Percentiles rank a stretch among this genome's conserved stretches.
Conservation (phyloP, 2,797 vertebrate species). For the Chiloscyllium punctatum region DNA sequence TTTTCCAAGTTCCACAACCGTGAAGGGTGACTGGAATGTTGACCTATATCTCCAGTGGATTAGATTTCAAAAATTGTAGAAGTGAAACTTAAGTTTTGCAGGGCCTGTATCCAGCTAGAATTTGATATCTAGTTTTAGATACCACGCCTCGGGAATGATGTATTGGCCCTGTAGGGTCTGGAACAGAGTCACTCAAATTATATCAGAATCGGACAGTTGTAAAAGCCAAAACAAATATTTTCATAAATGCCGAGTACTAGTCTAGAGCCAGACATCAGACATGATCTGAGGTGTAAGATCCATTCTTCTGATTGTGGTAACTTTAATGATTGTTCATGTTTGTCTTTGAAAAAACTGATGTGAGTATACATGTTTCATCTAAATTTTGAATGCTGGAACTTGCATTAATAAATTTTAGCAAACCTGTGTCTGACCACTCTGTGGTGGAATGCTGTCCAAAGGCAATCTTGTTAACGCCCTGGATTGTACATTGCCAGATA, state of each 20-base stretch:
- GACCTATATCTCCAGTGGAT: neutral
- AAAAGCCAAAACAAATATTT: neutral
- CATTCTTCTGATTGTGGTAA: neutral
- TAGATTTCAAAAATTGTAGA: neutral
- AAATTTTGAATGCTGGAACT: neutral
- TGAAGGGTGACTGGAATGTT: neutral
- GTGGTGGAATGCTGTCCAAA: neutral
- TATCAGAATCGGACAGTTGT: neutral
- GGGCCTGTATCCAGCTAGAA: neutral
- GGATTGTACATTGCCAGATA: neutral
- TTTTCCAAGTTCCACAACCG: too few relatives aligned
- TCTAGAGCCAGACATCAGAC: neutral
- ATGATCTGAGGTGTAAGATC: neutral
- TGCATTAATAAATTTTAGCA: neutral
- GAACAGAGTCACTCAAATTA: neutral
- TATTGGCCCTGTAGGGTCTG: neutral
- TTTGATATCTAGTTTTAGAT: neutral
- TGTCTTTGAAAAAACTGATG: neutral
- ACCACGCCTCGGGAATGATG: neutral
- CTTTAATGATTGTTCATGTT: neutral
- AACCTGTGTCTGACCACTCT: neutral
- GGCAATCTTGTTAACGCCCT: neutral
- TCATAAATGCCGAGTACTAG: neutral
- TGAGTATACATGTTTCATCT: neutral
- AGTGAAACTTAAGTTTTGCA: neutral